Conservation (phyloP, 2,888 invertebrate genomes). For the Ochropleura plecta region DNA sequence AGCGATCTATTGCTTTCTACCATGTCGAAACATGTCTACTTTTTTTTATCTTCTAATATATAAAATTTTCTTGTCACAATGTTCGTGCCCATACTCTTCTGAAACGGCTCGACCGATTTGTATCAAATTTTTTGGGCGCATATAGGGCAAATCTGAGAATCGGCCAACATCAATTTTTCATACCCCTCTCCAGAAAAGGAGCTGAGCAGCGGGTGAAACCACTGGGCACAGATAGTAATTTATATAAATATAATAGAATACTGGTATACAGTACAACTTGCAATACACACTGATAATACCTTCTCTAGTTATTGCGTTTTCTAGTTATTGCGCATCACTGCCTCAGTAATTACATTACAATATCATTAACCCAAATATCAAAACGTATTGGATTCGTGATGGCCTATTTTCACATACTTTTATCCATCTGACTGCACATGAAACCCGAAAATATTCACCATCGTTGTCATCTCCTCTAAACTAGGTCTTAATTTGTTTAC, state of each 20-base stretch:
- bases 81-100: too few relatives aligned
- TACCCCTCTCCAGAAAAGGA: too few relatives aligned
- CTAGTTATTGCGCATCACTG: background rate
- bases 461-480: background rate
- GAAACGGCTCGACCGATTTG: too few relatives aligned
- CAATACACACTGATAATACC: too few relatives aligned
- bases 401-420: background rate
- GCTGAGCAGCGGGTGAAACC: too few relatives aligned
- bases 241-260: background rate
- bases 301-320: too few relatives aligned
- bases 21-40: background rate
- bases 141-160: too few relatives aligned
- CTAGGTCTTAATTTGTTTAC: conserved; percentile 1
- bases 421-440: background rate
- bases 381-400: background rate
- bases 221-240: too few relatives aligned
- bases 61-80: too few relatives aligned
- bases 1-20: background rate
- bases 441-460: background rate
- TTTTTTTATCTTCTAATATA: background rate
- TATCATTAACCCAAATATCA: background rate
- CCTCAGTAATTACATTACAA: background rate
- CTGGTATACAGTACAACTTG: background rate
- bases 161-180: too few relatives aligned
- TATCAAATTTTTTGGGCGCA: too few relatives aligned